Evolutionary conservation across 23 tunicate species (phyloP), one percentile per base, ranked within the genome.

Genomic region (Halocynthia roretzi): DNA sequence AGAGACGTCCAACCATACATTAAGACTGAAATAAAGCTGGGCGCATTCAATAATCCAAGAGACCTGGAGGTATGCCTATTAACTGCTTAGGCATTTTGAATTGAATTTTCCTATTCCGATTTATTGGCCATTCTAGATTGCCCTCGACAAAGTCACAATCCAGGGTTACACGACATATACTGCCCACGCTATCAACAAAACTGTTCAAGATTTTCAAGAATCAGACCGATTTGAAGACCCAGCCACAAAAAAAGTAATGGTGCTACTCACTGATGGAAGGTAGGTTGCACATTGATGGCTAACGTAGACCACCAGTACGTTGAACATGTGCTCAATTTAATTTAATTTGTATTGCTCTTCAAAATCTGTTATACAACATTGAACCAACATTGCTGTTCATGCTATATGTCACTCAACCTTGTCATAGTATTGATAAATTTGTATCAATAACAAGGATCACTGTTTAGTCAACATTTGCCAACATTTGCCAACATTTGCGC

Each of bases 211-310:
- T 23, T 77, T 87, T 54, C 48, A 63, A 80, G 78, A 55, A 14
- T 82, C 86, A 6, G 53, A 76, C 18, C 60, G 83, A 17, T 82
- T 77, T 54, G 70, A 77, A 44, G 86, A 87, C 60, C 19, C 80
- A 14, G 18, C 83, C 5, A 82, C 82, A 8, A 60, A 77, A 61
- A 87, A 87, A 63, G 77, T 87, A 9, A 61, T 87, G 81, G 50
- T 87, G 61, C 83, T 87, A 8, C 71, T 87, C 8, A 87, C 93
- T 5, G 93, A 87, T 60, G 93, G 93, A 77, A 87, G 83, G 93
- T 82, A 67, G 56, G 78, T 51, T 52, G 12, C 19, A 7, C 52
- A 31, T 4, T 31, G 44, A 31, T 0, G 44, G 44, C 44, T 31
- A 31, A 31, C 4, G 44, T 31, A 31, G 44, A 31, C 44, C 44